A percentile compares a stretch with the other conserved stretches of the same genome.
These are phyloP conservation scores for Rhipidura dahli DNA, from an alignment of 2,113 vertebrate genomes.

Conservation along the genomic window DNA sequence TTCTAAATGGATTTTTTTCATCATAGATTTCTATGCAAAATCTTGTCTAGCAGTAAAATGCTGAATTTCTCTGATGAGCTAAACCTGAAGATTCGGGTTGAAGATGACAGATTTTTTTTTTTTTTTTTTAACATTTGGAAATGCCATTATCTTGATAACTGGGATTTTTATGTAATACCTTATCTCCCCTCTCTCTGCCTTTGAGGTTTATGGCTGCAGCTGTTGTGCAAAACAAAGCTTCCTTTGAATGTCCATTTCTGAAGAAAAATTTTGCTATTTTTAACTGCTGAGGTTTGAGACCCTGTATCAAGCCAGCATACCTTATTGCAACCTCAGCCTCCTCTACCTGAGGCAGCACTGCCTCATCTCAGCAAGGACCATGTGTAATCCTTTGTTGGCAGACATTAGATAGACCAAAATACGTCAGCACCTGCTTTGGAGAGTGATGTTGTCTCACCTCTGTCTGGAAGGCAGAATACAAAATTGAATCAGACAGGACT, in stretches of 20 bases:
- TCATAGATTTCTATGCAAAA: neutral
- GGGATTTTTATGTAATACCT: neutral
- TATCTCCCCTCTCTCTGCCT: neutral
- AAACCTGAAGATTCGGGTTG: neutral
- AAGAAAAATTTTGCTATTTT: neutral
- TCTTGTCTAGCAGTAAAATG: neutral
- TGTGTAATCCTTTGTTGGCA: neutral
- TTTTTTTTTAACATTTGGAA: neutral
- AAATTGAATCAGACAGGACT: neutral
- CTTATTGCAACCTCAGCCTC: neutral
- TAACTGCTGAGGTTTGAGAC: neutral
- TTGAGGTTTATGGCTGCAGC: neutral
- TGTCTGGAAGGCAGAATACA: neutral
- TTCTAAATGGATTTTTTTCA: neutral
- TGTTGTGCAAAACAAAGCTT: neutral
- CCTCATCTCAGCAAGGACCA: accelerated
- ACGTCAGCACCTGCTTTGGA: neutral
- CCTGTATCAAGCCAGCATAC: neutral
- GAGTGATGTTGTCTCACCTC: neutral
- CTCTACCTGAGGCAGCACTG: accelerated
- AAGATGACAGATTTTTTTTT: neutral
- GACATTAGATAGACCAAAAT: neutral
- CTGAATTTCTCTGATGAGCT: neutral
- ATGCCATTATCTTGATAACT: neutral
- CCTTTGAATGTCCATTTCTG: neutral